These are phyloP conservation scores for Chionomys nivalis DNA, from an alignment of 2,113 vertebrate genomes.

Conservation along the genomic window DNA sequence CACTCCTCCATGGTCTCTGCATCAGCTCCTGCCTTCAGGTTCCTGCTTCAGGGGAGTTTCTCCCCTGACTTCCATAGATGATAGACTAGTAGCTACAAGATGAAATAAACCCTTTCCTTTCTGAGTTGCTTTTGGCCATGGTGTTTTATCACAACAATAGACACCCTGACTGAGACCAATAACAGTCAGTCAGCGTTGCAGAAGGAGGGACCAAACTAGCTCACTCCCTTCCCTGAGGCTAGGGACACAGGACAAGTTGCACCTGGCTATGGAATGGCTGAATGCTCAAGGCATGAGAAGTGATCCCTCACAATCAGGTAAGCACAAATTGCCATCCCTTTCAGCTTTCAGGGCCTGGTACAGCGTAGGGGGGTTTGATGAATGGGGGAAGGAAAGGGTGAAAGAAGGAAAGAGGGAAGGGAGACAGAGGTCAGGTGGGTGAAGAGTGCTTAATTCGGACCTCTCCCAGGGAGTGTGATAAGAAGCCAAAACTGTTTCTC, in stretches of 20 bases:
- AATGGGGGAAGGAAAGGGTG: neutral
- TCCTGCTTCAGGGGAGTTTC: neutral
- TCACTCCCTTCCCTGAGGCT: neutral
- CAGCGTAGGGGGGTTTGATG: neutral
- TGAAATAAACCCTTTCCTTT: neutral
- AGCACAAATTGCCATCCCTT: neutral
- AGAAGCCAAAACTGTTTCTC: slow-evolving; percentile 44
- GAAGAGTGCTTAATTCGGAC: neutral
- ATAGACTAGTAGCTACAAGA: neutral
- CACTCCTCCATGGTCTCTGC: neutral
- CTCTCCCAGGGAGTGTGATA: neutral
- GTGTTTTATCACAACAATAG: neutral
- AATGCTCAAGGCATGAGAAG: neutral
- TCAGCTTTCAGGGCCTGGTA: neutral
- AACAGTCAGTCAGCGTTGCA: neutral
- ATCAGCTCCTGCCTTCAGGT: neutral
- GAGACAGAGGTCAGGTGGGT: neutral
- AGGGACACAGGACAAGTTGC: neutral
- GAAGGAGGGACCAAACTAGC: neutral
- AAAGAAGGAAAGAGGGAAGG: neutral
- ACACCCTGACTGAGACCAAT: neutral
- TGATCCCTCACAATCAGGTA: neutral
- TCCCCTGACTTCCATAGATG: neutral
- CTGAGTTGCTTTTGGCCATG: neutral
- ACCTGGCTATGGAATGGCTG: neutral